phyloP scores from a whole-genome alignment of 2,888 invertebrate species.

The Actias luna region DNA sequence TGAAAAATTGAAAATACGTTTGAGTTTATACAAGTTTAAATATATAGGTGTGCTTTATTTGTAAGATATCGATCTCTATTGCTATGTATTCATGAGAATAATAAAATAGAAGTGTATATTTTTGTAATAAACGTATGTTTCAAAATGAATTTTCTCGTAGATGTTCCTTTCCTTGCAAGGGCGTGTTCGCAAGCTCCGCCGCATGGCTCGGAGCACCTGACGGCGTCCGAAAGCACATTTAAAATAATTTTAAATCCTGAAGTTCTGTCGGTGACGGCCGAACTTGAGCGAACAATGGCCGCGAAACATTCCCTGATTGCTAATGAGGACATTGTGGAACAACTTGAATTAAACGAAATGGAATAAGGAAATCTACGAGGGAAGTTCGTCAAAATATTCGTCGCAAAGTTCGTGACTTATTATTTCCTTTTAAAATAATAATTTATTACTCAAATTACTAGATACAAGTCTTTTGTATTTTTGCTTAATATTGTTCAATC shows the following conservation, averaged over 20 bases:
- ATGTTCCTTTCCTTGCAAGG: slow-evolving; percentile 20
- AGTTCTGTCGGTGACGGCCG: slow-evolving; percentile 65
- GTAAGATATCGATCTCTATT: neutral
- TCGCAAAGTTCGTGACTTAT: slow-evolving; percentile 37
- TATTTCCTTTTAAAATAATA: slow-evolving; percentile 21
- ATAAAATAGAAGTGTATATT: neutral
- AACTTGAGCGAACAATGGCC: slow-evolving; percentile 68
- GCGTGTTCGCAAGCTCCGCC: slow-evolving; percentile 24
- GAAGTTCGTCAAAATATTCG: slow-evolving; percentile 43
- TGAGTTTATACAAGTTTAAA: too few relatives aligned
- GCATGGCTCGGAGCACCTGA: slow-evolving; percentile 47
- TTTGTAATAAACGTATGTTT: neutral
- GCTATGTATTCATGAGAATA: neutral
- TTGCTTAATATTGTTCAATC: neutral
- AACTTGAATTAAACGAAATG: slow-evolving; percentile 64
- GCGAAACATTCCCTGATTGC: slow-evolving; percentile 74
- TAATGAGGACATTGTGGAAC: slow-evolving; percentile 74
- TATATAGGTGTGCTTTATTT: too few relatives aligned
- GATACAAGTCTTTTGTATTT: neutral
- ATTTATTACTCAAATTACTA: slow-evolving; percentile 1
- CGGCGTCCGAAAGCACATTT: slow-evolving; percentile 55
- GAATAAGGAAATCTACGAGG: slow-evolving; percentile 50
- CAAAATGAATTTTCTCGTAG: slow-evolving; percentile 19
- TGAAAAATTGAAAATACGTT: too few relatives aligned
- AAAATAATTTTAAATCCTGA: slow-evolving; percentile 68